Evolutionary conservation across 2,797 vertebrate species (phyloP).

Genomic region (Parauchenoglanis ngamensis): DNA sequence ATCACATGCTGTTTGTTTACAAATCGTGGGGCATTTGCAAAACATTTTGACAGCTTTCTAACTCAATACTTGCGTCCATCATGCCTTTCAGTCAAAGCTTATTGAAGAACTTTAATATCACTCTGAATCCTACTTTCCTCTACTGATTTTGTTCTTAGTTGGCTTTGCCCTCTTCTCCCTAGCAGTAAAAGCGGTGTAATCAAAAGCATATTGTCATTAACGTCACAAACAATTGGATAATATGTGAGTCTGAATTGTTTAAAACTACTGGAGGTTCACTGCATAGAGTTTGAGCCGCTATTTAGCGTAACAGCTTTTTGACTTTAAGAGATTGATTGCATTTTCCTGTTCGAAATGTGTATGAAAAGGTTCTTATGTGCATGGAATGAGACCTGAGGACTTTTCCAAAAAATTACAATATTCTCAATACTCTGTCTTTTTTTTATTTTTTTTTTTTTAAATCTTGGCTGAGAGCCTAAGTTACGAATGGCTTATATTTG

Average conservation of each 20-base stretch:
- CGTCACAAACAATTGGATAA: slow-evolving; percentile 55
- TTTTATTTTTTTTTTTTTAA: neutral
- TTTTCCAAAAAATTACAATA: neutral
- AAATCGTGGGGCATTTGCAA: no score
- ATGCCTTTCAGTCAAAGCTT: neutral
- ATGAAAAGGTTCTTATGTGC: neutral
- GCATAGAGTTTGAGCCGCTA: neutral
- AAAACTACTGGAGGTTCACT: slow-evolving; percentile 30
- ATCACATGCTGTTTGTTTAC: no score
- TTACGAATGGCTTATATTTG: neutral
- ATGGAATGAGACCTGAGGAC: neutral
- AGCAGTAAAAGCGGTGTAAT: slow-evolving; percentile 64
- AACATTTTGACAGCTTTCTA: no score
- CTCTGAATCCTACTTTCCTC: neutral
- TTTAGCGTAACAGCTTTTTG: slow-evolving; percentile 8
- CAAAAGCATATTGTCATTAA: slow-evolving; percentile 72
- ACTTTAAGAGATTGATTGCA: slow-evolving; percentile 8
- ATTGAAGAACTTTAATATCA: neutral
- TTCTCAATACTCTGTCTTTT: neutral
- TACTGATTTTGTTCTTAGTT: slow-evolving; percentile 8
- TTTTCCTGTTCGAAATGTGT: neutral
- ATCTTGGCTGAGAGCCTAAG: neutral
- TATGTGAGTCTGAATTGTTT: slow-evolving; percentile 65
- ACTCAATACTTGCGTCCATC: no score
- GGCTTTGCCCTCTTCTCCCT: slow-evolving; percentile 35